Conservation (phyloP, 2,797 vertebrate genomes). For the Melanogrammus aeglefinus region DNA sequence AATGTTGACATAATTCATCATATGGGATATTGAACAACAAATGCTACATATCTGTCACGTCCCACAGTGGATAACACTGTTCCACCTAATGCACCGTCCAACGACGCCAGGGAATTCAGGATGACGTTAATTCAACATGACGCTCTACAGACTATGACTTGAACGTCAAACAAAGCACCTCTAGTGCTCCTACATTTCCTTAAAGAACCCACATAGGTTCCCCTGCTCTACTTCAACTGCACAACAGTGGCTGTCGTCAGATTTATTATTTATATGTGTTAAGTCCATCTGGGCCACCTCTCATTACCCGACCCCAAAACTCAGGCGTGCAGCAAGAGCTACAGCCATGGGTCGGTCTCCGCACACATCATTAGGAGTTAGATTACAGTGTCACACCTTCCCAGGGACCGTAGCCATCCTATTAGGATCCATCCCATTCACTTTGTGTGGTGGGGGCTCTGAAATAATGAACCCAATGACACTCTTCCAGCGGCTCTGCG, state of each 20-base stretch:
- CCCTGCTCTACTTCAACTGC: slow-evolving; percentile 31
- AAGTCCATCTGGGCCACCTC: slow-evolving; percentile 19
- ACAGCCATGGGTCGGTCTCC: slow-evolving; percentile 51
- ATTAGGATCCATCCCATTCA: slow-evolving; percentile 59
- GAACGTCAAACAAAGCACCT: neutral
- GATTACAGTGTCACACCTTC: slow-evolving; percentile 61
- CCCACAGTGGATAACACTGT: neutral
- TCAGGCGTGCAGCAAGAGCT: slow-evolving; percentile 3
- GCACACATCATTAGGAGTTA: slow-evolving; percentile 71
- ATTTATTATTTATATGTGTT: too few relatives aligned
- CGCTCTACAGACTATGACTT: too few relatives aligned
- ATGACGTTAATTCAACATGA: too few relatives aligned
- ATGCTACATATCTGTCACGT: neutral
- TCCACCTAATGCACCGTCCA: neutral
- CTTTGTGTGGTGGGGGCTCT: slow-evolving; percentile 39
- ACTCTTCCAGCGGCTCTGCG: slow-evolving; percentile 64
- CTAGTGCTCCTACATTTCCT: neutral
- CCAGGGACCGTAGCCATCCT: slow-evolving; percentile 56
- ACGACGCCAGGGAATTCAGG: too few relatives aligned
- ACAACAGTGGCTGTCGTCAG: neutral
- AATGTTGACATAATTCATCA: neutral
- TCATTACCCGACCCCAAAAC: slow-evolving; percentile 56
- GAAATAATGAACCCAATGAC: slow-evolving; percentile 73
- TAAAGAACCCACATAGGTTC: neutral
- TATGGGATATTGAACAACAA: neutral